Base-by-base conservation (phyloP, 1,140 invertebrate species). In the Leptonema lineaticorne region DNA sequence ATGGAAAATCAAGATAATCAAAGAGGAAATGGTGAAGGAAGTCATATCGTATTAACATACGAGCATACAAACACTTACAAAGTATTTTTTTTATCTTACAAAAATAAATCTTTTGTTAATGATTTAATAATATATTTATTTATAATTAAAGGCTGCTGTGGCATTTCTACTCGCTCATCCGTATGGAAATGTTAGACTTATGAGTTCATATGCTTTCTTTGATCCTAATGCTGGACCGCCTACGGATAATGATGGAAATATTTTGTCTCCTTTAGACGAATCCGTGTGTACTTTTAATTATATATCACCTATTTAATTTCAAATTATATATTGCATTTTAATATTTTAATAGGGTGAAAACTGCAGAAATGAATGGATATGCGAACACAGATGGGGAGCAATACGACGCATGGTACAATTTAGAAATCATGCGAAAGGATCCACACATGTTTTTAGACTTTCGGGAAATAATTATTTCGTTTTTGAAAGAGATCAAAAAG, bases 371-470 rank as follows among this genome's bases (percentile, higher is more conserved):
- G 90, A 89, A 2, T 94, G 90, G 90, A 78, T 92, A 0, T 94
- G 92, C 75, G 92, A 94, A 77, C 92, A 94, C 76, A 82, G 89
- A 27, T 92, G 90, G 90, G 76, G 84, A 1, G 83, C 88, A 73
- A 90, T 92, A 70, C 87, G 82, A 75, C 89, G 89, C 72, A 92
- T 92, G 90, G 88, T 88, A 4, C 73, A 74, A 4, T 91, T 91
- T 75, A 77, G 85, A 29, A 90, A 88, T 73, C 76, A 80, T 1
- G 88, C 84, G 1, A 70, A 78, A 37, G 82, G n/a, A n/a, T n/a
- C n/a, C n/a, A n/a, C n/a, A n/a, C n/a, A n/a, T n/a, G n/a, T n/a
- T n/a, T n/a, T n/a, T n/a, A n/a, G n/a, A n/a, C n/a, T n/a, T n/a
- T n/a, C n/a, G n/a, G n/a, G n/a, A n/a, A n/a, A n/a, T n/a, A n/a